Base-by-base conservation (phyloP, 2,113 vertebrate species). In the Epinephelus moara region DNA sequence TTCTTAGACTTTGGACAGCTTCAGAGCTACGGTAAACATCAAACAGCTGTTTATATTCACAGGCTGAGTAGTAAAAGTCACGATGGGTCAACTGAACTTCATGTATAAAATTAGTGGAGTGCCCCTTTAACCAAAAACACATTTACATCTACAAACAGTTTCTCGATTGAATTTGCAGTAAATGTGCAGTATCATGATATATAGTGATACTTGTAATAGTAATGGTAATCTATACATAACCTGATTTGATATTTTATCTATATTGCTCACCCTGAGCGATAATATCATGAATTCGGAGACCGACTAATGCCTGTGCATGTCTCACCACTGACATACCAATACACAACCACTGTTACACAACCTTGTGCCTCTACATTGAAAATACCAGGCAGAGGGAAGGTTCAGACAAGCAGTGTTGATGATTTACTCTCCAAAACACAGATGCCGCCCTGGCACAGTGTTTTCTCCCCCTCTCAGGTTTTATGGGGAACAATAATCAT, bases 401-500 rank as follows among this genome's bases (percentile, higher is more conserved):
- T 62, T 85, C 82, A 75, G 69, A 87, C 70, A 40, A 70, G 75
- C 88, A 74, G 72, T 37, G 71, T 61, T 21, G 64, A 75, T 86
- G 82, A 89, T 87, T 80, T 82, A 85, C 18, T 71, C 67, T 88
- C 60, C 68, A 69, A 91, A 90, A 88, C 86, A 80, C 91, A 91
- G 86, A 91, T 91, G 89, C 87, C 89, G 56, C 75, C 80, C 82
- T 70, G 84, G 82, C 81, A 71, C 68, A 80, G 78, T 85, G 80
- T 87, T 90, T 87, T 90, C 79, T 88, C 66, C 81, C 85, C 73
- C 85, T 91, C 86, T 89, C 85, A 88, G 84, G 81, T 87, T 93
- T 93, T 92, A 92, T 89, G 88, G 67, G 73, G 42, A 89, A 89
- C 76, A 79, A 90, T 92, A 86, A 85, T 87, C 71, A 89, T 85